Conservation (phyloP, 35 echinoderm and acorn worm genomes). For the Strongylocentrotus purpuratus region DNA sequence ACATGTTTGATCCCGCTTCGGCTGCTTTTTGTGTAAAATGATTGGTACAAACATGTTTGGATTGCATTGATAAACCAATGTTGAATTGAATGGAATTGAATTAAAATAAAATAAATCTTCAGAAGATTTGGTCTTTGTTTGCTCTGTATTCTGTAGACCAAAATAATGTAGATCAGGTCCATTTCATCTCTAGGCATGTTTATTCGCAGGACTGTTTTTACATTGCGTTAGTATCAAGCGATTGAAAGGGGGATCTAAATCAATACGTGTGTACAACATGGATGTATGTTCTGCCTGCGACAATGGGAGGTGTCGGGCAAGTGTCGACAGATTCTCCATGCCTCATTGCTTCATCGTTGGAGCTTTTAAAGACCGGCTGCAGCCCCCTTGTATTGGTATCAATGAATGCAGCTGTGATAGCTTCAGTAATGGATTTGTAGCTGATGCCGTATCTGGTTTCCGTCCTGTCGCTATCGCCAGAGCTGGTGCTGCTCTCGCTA, state of each 20-base stretch:
- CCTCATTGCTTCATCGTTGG: not conserved
- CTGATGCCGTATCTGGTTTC: not conserved
- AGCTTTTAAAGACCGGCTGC: not conserved
- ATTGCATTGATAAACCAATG: too few relatives aligned
- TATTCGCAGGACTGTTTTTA: not conserved
- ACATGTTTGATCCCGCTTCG: too few relatives aligned
- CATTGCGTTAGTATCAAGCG: not conserved
- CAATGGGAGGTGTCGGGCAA: not conserved
- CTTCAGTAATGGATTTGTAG: not conserved
- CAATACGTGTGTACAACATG: not conserved
- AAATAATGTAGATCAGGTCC: not conserved
- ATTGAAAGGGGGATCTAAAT: not conserved
- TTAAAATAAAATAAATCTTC: too few relatives aligned
- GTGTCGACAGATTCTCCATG: not conserved
- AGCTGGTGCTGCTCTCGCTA: not conserved
- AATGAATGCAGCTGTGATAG: not conserved
- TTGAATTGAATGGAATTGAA: too few relatives aligned
- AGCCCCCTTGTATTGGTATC: not conserved
- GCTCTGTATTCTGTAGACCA: not conserved
- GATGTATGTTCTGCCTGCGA: not conserved
- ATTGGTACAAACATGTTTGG: too few relatives aligned
- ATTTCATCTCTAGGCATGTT: not conserved
- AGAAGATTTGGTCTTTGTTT: not conserved
- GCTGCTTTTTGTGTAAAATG: too few relatives aligned
- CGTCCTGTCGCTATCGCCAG: not conserved